These are phyloP conservation scores for Neuroterus valhalla DNA, from an alignment of 1,140 invertebrate genomes.

Conservation along the genomic window DNA sequence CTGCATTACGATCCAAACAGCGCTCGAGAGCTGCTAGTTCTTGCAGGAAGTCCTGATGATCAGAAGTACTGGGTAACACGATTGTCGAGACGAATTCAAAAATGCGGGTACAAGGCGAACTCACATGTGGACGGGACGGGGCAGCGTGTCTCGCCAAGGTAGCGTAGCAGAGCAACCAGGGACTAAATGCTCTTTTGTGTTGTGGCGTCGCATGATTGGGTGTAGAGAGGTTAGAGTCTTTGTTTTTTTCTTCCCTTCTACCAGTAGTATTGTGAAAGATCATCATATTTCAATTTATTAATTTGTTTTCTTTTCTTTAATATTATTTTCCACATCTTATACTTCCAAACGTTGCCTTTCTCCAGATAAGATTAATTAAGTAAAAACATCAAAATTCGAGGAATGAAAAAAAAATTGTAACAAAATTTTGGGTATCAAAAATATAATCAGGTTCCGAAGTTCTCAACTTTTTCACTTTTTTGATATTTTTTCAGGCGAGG, in stretches of 20 bases:
- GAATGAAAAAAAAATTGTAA: no score
- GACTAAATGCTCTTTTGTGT: conserved; percentile 68
- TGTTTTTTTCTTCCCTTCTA: conserved; percentile 52
- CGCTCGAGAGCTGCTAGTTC: conserved; percentile 92
- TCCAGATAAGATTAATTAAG: no score
- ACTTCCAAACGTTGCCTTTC: no score
- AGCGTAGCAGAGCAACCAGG: conserved; percentile 66
- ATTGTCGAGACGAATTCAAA: conserved; percentile 93
- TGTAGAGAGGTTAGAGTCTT: conserved; percentile 67
- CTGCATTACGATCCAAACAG: conserved; percentile 94
- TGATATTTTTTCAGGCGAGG: no score
- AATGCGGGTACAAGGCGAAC: conserved; percentile 93
- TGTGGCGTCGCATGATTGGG: conserved; percentile 70
- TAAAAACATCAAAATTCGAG: no score
- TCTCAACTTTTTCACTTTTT: no score
- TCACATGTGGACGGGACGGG: conserved; percentile 79
- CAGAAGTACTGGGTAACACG: conserved; percentile 95
- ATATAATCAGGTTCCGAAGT: no score
- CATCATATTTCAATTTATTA: background rate
- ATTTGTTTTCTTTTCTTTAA: background rate
- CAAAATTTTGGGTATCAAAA: no score
- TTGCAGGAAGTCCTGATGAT: conserved; percentile 89
- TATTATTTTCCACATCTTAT: background rate
- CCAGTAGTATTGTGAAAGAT: background rate
- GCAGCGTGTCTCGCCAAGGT: conserved; percentile 82